phyloP scores from a whole-genome alignment of 2,888 invertebrate genomes.

The Drosophila sordidula region DNA sequence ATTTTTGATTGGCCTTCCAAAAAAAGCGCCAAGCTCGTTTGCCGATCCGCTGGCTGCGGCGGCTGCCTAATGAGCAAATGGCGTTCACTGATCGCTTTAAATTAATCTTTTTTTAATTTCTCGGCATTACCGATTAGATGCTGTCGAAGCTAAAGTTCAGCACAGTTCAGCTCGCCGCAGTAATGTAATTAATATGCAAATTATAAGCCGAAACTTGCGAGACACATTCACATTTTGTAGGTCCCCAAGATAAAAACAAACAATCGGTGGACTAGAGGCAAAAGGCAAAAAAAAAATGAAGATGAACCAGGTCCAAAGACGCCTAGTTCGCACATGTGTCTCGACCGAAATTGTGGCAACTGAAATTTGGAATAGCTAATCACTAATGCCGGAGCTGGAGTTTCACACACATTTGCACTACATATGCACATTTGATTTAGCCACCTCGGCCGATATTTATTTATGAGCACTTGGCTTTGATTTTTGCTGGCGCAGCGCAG shows the following conservation, averaged over 20 bases:
- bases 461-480: constrained; percentile 70
- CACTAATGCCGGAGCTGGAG: constrained; percentile 24
- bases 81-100: constrained; percentile 80
- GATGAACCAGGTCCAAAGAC: constrained; percentile 18
- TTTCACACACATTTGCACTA: constrained; percentile 5
- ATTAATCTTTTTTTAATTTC: constrained; percentile 80
- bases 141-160: constrained; percentile 75
- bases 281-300: constrained; percentile 20
- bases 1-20: constrained; percentile 76
- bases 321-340: constrained; percentile 49
- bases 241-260: constrained; percentile 30
- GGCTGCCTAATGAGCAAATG: constrained; percentile 76
- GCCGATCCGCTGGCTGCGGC: constrained; percentile 53
- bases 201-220: constrained; percentile 58
- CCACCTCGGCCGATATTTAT: constrained; percentile 64
- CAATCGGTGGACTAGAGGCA: constrained; percentile 10
- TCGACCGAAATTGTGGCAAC: constrained; percentile 36
- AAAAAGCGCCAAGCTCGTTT: constrained; percentile 65
- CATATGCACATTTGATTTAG: constrained; percentile 70
- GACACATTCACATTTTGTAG: constrained; percentile 62
- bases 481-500: constrained; percentile 66
- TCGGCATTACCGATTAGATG: constrained; percentile 77
- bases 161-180: constrained; percentile 64
- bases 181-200: constrained; percentile 80
- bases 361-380: constrained; percentile 64